Percentiles rank a stretch among this genome's conserved stretches.
phyloP scores from a whole-genome alignment of 64 coral and sea anemone genomes.

The Actinia tenebrosa region DNA sequence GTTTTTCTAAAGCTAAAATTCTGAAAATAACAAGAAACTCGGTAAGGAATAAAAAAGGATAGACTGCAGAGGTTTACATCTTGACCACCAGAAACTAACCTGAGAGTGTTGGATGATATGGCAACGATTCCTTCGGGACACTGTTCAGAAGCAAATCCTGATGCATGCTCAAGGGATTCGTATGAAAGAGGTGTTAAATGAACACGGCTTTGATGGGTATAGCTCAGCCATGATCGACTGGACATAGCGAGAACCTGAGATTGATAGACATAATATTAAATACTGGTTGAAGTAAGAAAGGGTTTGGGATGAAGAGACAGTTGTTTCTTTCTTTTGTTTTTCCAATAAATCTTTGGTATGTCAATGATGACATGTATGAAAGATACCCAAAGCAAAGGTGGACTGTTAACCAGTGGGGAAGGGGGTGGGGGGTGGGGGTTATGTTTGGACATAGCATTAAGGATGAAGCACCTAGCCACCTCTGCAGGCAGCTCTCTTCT shows the following conservation, averaged over 20 bases:
- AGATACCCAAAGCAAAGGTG: too few species aligned
- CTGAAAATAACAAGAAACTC: slow-evolving; percentile 19
- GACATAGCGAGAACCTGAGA: slow-evolving; percentile 96
- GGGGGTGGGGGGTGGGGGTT: too few species aligned
- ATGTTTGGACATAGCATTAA: too few species aligned
- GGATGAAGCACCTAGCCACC: too few species aligned
- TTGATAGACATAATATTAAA: background rate
- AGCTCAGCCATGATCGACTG: slow-evolving; percentile 95
- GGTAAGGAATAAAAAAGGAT: too few species aligned
- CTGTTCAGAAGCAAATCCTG: slow-evolving; percentile 96
- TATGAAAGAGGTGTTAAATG: slow-evolving; percentile 93
- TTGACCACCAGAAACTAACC: background rate
- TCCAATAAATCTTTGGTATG: background rate
- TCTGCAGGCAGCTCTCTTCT: too few species aligned
- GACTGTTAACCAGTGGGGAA: too few species aligned
- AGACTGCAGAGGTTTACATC: too few species aligned
- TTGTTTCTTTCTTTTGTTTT: too few species aligned
- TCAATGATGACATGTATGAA: too few species aligned
- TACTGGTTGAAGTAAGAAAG: too few species aligned
- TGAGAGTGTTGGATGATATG: slow-evolving; percentile 87
- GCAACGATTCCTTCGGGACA: slow-evolving; percentile 99
- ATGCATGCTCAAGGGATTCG: slow-evolving; percentile 92
- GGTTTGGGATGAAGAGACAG: too few species aligned
- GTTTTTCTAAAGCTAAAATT: slow-evolving; percentile 95
- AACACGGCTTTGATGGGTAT: slow-evolving; percentile 87